Evolutionary conservation across 2,888 invertebrate species (phyloP).

Genomic region (Pandemis cinnamomeana): DNA sequence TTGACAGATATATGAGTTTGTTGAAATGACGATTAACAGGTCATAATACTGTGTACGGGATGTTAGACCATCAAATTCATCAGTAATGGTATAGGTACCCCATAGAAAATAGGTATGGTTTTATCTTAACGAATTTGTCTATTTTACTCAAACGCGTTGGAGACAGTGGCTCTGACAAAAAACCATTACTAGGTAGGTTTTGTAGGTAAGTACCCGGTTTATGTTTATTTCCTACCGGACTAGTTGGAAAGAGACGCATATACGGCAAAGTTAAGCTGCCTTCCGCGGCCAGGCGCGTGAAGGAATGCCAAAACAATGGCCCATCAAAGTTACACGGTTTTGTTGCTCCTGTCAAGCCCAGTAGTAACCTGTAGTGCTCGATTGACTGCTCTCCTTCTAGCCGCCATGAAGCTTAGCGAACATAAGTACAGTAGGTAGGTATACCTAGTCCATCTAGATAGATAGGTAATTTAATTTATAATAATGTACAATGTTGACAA

Average conservation of each 20-base stretch:
- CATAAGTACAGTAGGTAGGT: not conserved
- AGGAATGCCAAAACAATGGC: constrained; percentile 80
- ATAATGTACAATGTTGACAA: no score
- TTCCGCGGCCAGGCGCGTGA: constrained; percentile 59
- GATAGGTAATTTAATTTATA: no score
- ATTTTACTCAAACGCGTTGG: no score
- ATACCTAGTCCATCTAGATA: no score
- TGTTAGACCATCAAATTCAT: no score
- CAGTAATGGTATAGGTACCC: no score
- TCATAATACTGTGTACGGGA: no score
- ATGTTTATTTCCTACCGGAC: not conserved
- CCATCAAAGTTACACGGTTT: constrained; percentile 64
- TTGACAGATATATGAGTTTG: no score
- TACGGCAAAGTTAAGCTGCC: not conserved
- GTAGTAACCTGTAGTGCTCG: constrained; percentile 10
- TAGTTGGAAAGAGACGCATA: not conserved
- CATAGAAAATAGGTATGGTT: no score
- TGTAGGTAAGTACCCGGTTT: not conserved
- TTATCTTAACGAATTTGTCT: no score
- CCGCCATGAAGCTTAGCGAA: not conserved
- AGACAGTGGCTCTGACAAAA: no score
- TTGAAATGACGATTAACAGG: no score
- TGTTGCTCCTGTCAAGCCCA: constrained; percentile 59
- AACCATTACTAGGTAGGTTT: not conserved
- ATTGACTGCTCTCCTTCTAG: constrained; percentile 17